Conservation (phyloP, 2,113 vertebrate species). For the Percina caprodes region DNA sequence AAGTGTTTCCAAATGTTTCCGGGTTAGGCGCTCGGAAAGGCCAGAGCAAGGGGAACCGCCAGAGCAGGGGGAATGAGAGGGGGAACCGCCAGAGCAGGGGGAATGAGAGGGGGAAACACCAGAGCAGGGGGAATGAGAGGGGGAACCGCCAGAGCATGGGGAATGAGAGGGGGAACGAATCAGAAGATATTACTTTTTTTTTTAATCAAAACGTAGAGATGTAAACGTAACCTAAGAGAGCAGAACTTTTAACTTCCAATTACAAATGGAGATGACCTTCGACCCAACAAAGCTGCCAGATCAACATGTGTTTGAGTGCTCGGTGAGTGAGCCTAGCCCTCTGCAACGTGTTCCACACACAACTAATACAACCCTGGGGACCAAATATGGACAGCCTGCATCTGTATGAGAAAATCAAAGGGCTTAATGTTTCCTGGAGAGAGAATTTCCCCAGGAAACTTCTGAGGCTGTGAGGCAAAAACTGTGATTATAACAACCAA, state of each 20-base stretch:
- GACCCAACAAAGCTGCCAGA: constrained; percentile 48
- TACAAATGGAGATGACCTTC: constrained; percentile 33
- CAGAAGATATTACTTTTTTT: too few relatives aligned
- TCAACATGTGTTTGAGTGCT: constrained; percentile 41
- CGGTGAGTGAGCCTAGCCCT: neutral
- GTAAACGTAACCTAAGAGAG: too few relatives aligned
- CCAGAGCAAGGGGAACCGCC: too few relatives aligned
- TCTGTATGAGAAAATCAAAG: constrained; percentile 23
- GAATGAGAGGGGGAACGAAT: too few relatives aligned
- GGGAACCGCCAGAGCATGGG: too few relatives aligned
- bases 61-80: too few relatives aligned
- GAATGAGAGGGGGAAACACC: too few relatives aligned
- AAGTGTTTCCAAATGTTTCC: too few relatives aligned
- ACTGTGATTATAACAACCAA: neutral
- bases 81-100: too few relatives aligned
- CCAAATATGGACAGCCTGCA: constrained; percentile 48
- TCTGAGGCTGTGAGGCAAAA: neutral
- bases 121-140: too few relatives aligned
- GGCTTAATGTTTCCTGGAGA: constrained; percentile 23
- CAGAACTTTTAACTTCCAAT: constrained; percentile 5
- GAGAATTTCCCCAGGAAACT: constrained; percentile 29
- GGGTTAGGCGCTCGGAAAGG: too few relatives aligned
- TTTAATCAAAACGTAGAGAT: too few relatives aligned
- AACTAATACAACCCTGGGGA: constrained; percentile 21
- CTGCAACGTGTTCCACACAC: constrained; percentile 47